Conservation (phyloP, 2,888 invertebrate species). For the Lypha dubia region DNA sequence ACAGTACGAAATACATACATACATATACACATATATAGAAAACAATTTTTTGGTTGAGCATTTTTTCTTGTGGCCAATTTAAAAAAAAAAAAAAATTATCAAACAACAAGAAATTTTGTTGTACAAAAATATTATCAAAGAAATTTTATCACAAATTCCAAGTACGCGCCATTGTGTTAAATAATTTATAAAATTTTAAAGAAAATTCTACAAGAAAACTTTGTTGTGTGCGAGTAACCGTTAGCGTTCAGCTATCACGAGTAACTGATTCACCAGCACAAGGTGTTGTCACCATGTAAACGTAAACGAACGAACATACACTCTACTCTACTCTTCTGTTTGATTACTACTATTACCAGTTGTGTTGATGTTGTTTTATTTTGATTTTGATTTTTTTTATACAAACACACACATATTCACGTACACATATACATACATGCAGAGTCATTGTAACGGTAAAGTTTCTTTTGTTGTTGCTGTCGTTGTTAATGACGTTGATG, state of each 20-base stretch:
- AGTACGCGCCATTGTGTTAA: conserved; percentile 61
- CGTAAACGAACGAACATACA: conserved; percentile 64
- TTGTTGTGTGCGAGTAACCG: conserved; percentile 70
- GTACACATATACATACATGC: background rate
- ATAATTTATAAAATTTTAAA: conserved; percentile 6
- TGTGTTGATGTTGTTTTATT: conserved; percentile 43
- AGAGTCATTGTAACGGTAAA: conserved; percentile 3
- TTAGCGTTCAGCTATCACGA: conserved; percentile 74
- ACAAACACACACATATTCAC: background rate
- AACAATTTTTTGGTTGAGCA: background rate
- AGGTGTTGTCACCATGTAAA: conserved; percentile 73
- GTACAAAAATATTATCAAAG: background rate
- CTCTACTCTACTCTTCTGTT: conserved; percentile 45
- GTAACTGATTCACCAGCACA: conserved; percentile 73
- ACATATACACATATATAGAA: background rate
- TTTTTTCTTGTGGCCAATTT: conserved; percentile 12
- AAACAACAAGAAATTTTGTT: conserved; percentile 8
- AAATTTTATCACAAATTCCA: conserved; percentile 34
- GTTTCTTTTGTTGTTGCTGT: conserved; percentile 1
- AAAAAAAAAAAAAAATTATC: background rate
- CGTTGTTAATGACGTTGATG: conserved; percentile 2
- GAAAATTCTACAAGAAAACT: conserved; percentile 17
- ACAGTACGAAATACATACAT: too few relatives aligned
- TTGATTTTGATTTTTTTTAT: conserved; percentile 9
- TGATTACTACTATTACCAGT: conserved; percentile 50